phyloP scores from a whole-genome alignment of 1,140 invertebrate genomes.

The Diabrotica virgifera region DNA sequence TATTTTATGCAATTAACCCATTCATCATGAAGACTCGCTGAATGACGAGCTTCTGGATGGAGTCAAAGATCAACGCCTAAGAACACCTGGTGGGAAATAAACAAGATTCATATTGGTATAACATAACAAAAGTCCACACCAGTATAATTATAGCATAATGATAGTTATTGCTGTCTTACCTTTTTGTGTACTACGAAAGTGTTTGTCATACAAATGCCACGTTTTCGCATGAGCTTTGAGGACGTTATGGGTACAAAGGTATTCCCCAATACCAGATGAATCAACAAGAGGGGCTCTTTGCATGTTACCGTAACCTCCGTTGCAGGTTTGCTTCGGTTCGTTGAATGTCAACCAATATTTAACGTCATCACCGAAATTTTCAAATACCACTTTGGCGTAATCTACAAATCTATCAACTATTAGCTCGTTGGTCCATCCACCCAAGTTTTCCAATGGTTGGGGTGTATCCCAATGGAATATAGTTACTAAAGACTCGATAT shows the following conservation, averaged over 20 bases:
- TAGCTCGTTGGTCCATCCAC: slow-evolving; percentile 52
- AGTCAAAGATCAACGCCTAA: no score
- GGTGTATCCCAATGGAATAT: slow-evolving; percentile 50
- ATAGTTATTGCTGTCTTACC: slow-evolving; percentile 13
- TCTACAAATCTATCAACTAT: slow-evolving; percentile 45
- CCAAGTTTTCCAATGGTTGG: slow-evolving; percentile 48
- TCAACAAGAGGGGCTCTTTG: slow-evolving; percentile 30
- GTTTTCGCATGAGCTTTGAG: slow-evolving; percentile 38
- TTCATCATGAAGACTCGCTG: no score
- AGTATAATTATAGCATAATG: no score
- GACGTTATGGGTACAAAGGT: slow-evolving; percentile 36
- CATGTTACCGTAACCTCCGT: slow-evolving; percentile 27
- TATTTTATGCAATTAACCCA: no score
- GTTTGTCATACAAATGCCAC: slow-evolving; percentile 37
- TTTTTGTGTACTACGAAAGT: slow-evolving; percentile 31
- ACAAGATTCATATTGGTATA: no score
- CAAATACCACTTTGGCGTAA: slow-evolving; percentile 42
- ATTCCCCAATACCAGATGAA: slow-evolving; percentile 36
- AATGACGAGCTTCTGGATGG: no score
- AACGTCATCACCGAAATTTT: slow-evolving; percentile 34
- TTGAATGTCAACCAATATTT: slow-evolving; percentile 57
- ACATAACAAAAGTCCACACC: no score
- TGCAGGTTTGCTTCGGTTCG: slow-evolving; percentile 48
- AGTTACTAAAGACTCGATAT: slow-evolving; percentile 55
- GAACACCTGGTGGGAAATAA: no score